A percentile compares a stretch with the other conserved stretches of the same genome.
Evolutionary conservation across 2,113 vertebrate species (phyloP).

Genomic region (Poecilia latipinna): DNA sequence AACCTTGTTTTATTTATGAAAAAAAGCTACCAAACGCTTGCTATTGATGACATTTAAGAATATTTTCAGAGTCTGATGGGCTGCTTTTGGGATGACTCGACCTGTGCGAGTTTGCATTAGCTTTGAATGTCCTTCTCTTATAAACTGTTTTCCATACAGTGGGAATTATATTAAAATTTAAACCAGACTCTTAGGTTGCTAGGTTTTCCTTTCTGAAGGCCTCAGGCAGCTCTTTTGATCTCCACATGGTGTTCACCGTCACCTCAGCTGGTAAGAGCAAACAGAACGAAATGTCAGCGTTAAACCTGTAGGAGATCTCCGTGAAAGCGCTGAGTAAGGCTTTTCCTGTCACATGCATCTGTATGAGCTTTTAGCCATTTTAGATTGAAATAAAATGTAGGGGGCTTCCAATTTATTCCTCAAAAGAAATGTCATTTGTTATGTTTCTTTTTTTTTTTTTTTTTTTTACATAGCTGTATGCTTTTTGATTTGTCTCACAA

Average conservation of each 20-base stretch:
- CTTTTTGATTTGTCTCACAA: too few relatives aligned
- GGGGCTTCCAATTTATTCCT: too few relatives aligned
- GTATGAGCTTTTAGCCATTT: too few relatives aligned
- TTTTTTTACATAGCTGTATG: not conserved
- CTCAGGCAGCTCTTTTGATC: not conserved
- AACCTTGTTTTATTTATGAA: not conserved
- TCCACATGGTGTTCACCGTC: not conserved
- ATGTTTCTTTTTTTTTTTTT: not conserved
- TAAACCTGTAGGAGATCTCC: not conserved
- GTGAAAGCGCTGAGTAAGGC: not conserved
- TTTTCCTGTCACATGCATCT: not conserved
- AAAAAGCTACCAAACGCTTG: not conserved
- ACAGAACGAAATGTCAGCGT: not conserved
- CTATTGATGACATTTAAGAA: too few relatives aligned
- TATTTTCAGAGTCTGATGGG: not conserved
- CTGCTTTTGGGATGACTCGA: not conserved
- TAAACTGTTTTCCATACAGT: not conserved
- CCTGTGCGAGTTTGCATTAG: not conserved
- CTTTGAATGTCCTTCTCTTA: not conserved
- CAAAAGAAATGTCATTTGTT: too few relatives aligned
- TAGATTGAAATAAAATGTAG: too few relatives aligned
- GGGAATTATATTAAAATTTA: not conserved
- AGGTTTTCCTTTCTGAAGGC: not conserved
- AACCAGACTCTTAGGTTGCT: not conserved
- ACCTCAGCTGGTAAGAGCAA: not conserved